These are phyloP conservation scores for Agrotis segetum DNA, from an alignment of 2,888 invertebrate genomes.

Conservation along the genomic window DNA sequence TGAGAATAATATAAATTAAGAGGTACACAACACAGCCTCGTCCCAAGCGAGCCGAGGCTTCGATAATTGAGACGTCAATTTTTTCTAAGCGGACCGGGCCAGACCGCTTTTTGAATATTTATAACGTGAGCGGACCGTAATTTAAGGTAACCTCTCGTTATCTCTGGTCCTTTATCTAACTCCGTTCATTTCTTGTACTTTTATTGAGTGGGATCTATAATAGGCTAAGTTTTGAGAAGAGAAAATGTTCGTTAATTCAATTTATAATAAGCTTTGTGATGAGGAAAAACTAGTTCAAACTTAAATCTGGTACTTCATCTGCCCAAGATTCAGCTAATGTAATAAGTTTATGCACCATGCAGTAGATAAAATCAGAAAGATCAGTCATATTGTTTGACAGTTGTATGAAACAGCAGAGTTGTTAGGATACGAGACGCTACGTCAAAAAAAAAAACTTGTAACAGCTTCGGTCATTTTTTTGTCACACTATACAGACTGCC, in stretches of 20 bases:
- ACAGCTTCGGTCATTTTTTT: too few relatives aligned
- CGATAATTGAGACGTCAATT: slow-evolving; percentile 91
- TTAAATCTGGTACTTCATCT: too few relatives aligned
- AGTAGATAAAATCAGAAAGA: too few relatives aligned
- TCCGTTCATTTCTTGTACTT: slow-evolving; percentile 69
- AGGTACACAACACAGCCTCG: slow-evolving; percentile 59
- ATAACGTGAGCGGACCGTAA: slow-evolving; percentile 86
- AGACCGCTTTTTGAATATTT: slow-evolving; percentile 86
- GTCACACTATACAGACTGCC: neutral
- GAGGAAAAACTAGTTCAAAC: too few relatives aligned
- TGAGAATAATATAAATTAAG: slow-evolving; percentile 90
- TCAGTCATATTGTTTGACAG: too few relatives aligned
- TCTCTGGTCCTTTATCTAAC: slow-evolving; percentile 83
- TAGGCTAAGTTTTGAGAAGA: slow-evolving; percentile 36
- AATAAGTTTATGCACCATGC: too few relatives aligned
- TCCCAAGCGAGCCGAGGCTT: slow-evolving; percentile 65
- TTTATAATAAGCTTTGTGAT: neutral
- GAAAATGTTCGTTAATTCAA: slow-evolving; percentile 19
- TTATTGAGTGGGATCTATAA: slow-evolving; percentile 61
- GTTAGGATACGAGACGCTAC: too few relatives aligned
- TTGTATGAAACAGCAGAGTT: too few relatives aligned
- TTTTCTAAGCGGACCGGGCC: slow-evolving; percentile 79
- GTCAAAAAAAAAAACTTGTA: too few relatives aligned
- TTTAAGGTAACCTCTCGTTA: slow-evolving; percentile 87
- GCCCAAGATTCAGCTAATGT: too few relatives aligned